Percentiles rank a stretch among this genome's conserved stretches.
Evolutionary conservation across 2,113 vertebrate genomes (phyloP).

Genomic region (Chionis minor): DNA sequence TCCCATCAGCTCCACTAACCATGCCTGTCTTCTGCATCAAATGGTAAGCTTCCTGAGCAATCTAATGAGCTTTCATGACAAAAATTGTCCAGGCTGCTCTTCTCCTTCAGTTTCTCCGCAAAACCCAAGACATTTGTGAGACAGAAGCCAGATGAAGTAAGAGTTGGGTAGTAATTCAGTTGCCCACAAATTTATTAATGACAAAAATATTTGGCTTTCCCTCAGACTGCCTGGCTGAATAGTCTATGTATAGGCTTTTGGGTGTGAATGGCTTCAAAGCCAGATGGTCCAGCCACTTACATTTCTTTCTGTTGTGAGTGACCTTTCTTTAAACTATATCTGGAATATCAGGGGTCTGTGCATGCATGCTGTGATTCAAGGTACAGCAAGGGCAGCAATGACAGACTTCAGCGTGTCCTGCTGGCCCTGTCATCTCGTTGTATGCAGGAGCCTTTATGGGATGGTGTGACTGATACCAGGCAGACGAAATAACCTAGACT

Average conservation of each 20-base stretch:
- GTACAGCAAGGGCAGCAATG: background rate
- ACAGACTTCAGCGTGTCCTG: background rate
- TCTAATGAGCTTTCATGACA: background rate
- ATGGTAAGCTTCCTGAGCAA: background rate
- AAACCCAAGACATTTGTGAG: background rate
- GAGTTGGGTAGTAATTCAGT: background rate
- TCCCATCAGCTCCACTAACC: background rate
- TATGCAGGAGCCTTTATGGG: background rate
- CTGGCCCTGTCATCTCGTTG: background rate
- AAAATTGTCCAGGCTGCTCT: background rate
- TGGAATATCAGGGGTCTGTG: background rate
- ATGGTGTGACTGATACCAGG: background rate
- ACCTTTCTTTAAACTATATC: background rate
- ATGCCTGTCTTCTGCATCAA: background rate
- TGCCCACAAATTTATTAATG: background rate
- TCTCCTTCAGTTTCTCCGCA: background rate
- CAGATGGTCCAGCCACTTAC: background rate
- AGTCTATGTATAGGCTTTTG: background rate
- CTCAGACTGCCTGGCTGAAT: background rate
- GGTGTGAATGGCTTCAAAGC: background rate
- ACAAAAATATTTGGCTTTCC: background rate
- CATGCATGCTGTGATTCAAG: background rate
- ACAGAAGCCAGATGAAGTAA: background rate
- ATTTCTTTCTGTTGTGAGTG: background rate
- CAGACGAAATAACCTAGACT: background rate